Conservation (phyloP, 2,888 invertebrate species). For the Clivina fossor region DNA sequence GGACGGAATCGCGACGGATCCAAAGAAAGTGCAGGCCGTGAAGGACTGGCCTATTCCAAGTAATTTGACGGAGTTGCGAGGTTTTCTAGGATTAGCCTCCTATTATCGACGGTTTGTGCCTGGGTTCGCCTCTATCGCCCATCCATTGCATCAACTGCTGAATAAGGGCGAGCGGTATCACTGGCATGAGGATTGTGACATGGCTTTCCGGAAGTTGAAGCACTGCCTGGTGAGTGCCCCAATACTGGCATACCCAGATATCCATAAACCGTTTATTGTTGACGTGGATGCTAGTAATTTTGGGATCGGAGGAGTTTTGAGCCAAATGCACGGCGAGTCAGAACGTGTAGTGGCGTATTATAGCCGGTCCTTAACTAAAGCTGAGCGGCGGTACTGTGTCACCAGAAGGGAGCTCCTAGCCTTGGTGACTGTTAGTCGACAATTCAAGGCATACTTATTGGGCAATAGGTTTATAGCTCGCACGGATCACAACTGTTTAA, state of each 20-base stretch:
- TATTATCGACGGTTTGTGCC: constrained; percentile 3
- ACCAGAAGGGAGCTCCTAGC: neutral
- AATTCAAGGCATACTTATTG: neutral
- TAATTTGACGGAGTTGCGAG: neutral
- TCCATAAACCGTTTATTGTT: neutral
- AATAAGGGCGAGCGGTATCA: neutral
- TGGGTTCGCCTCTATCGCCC: neutral
- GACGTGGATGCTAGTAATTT: neutral
- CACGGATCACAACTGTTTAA: neutral
- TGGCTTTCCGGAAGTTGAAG: neutral
- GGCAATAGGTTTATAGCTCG: neutral
- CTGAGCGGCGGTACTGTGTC: neutral
- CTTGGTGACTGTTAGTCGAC: neutral
- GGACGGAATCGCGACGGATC: neutral
- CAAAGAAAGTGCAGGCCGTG: neutral
- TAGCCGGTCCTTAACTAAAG: neutral
- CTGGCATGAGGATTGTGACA: neutral
- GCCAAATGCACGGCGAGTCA: neutral
- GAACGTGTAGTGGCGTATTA: neutral
- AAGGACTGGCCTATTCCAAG: neutral
- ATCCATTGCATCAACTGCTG: neutral
- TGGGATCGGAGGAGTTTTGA: neutral
- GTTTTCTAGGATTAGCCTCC: constrained; percentile 1
- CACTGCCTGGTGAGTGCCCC: neutral
- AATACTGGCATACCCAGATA: neutral